phyloP scores from a whole-genome alignment of 2,113 vertebrate genomes.

The Festucalex cinctus region DNA sequence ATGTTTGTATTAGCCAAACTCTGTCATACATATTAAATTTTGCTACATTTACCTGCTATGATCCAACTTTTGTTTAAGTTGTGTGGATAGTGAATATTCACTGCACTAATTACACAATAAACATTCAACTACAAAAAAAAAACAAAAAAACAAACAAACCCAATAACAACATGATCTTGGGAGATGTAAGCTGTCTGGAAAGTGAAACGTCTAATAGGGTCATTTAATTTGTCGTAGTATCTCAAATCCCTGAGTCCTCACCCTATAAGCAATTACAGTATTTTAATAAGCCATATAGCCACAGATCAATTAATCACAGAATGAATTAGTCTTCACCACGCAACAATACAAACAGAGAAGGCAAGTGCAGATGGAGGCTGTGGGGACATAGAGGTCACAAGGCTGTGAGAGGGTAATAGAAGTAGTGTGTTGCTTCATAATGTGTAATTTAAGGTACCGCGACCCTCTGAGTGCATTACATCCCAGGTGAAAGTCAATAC shows the following conservation, averaged over 20 bases:
- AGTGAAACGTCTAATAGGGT: conserved; percentile 42
- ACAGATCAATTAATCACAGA: conserved; percentile 62
- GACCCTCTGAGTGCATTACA: conserved; percentile 21
- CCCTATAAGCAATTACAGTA: conserved; percentile 59
- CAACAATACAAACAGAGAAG: conserved; percentile 40
- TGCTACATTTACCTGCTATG: not conserved
- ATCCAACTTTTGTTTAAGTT: not conserved
- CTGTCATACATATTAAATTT: not conserved
- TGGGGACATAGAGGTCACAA: not conserved
- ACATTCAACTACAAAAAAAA: not conserved
- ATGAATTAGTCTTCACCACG: conserved; percentile 54
- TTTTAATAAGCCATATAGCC: conserved; percentile 66
- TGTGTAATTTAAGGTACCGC: conserved; percentile 34
- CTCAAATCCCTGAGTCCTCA: conserved; percentile 19
- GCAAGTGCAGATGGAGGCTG: not conserved
- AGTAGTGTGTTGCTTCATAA: conserved; percentile 31
- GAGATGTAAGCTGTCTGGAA: conserved; percentile 32
- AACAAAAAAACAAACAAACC: conserved; percentile 4
- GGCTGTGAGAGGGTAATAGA: conserved; percentile 19
- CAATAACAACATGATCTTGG: conserved; percentile 21
- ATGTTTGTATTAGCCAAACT: not conserved
- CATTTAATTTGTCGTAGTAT: conserved; percentile 31
- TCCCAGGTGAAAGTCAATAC: conserved; percentile 36
- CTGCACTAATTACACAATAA: conserved; percentile 15
- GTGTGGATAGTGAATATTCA: conserved; percentile 2